Evolutionary conservation across 2,113 vertebrate species (phyloP), one percentile per base, ranked within the genome.

Genomic region (Epinephelus lanceolatus): DNA sequence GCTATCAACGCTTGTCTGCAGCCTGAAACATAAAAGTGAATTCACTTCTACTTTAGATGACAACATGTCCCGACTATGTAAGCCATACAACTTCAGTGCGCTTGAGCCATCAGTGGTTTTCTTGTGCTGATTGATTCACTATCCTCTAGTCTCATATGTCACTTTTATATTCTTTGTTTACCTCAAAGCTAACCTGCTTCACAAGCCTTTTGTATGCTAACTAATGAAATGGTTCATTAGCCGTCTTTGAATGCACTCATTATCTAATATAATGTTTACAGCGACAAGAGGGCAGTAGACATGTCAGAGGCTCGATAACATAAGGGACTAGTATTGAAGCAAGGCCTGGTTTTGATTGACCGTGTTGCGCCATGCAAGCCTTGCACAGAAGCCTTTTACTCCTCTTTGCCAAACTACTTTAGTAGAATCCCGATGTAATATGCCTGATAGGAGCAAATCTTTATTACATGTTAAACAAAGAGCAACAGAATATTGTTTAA

Each of bases 351-450:
- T 82, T 49, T 57, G 63, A 77, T 56, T 1, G 4, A 75, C 49
- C 25, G 59, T n/a, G 70, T 49, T 52, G 67, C 74, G 81, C 85
- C 85, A 74, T 60, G 37, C 6, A 52, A 40, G 83, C 86, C 86
- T 91, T 84, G 80, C 71, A 76, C 83, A 70, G 71, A 76, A 77
- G 79, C 81, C 91, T 89, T 93, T 83, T 62, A 74, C 19, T 65
- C 45, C 14, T 66, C 62, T 78, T 86, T 91, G 89, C 88, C 85
- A 88, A 87, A 82, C 63, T 25, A 27, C 71, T 78, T 61, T 27
- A 40, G n/a, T 56, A 73, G 11, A 71, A 61, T 68, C 66, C n/a
- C 17, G 37, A 4, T 76, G 15, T 63, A 62, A 66, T 1, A 17
- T 47, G 45, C 76, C 62, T 51, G 40, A 67, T 66, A 21, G 15